These are phyloP conservation scores for Polia nebulosa DNA, from an alignment of 2,888 invertebrate genomes.

Conservation along the genomic window DNA sequence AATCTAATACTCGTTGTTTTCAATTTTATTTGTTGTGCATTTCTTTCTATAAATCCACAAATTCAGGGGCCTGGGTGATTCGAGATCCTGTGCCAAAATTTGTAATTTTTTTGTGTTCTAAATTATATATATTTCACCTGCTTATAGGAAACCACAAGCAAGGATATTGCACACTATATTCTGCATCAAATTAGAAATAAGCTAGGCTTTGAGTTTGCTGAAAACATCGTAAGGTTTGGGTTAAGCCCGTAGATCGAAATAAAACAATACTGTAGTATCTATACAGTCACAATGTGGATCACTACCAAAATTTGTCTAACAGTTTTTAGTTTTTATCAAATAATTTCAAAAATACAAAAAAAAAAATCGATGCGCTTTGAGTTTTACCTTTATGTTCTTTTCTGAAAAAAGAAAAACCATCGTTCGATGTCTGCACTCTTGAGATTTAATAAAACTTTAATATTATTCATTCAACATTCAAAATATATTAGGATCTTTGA, in stretches of 20 bases:
- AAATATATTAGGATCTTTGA: constrained; percentile 10
- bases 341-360: constrained; percentile 37
- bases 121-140: neutral
- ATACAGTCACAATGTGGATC: neutral
- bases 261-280: neutral
- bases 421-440: constrained; percentile 27
- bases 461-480: constrained; percentile 46
- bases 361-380: constrained; percentile 70
- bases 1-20: neutral
- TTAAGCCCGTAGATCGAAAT: neutral
- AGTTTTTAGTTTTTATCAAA: constrained; percentile 8
- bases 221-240: constrained; percentile 23
- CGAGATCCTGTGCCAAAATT: neutral
- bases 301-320: neutral
- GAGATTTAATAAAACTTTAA: constrained; percentile 12
- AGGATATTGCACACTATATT: neutral
- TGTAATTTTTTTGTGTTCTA: neutral
- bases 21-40: neutral
- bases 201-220: neutral
- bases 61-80: neutral
- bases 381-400: constrained; percentile 72
- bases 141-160: no score
- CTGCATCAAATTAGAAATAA: neutral
- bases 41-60: neutral
- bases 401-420: constrained; percentile 76